A percentile compares a stretch with the other conserved stretches of the same genome.
phyloP scores from a whole-genome alignment of 1,140 invertebrate species.

The Drosophila quadrilineata region DNA sequence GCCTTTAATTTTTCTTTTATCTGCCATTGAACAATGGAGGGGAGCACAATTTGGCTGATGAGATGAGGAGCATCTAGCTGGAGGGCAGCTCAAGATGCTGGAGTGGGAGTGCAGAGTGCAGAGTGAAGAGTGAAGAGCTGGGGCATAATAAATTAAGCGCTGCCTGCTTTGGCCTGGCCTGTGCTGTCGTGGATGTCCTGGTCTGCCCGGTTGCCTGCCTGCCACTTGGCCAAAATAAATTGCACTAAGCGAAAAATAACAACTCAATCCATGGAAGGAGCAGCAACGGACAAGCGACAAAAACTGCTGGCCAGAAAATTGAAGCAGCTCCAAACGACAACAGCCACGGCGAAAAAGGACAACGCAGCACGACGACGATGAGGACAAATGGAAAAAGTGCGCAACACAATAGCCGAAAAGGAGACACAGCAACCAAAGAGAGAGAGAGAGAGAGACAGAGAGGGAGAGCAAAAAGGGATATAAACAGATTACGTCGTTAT shows the following conservation, averaged over 20 bases:
- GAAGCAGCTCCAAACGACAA: slow-evolving; percentile 54
- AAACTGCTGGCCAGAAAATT: slow-evolving; percentile 76
- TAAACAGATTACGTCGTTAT: slow-evolving; percentile 79
- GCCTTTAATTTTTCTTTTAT: slow-evolving; percentile 79
- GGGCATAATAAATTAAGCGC: slow-evolving; percentile 78
- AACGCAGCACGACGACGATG: slow-evolving; percentile 14
- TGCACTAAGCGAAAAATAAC: slow-evolving; percentile 79
- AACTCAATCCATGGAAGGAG: slow-evolving; percentile 65
- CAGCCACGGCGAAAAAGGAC: neutral
- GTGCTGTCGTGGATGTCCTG: slow-evolving; percentile 14
- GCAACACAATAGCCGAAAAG: slow-evolving; percentile 66
- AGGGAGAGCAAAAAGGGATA: slow-evolving; percentile 60
- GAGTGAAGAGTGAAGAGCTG: slow-evolving; percentile 26
- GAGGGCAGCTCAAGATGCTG: neutral
- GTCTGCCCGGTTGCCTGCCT: slow-evolving; percentile 58
- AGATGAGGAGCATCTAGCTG: slow-evolving; percentile 9
- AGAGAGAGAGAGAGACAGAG: too few relatives aligned
- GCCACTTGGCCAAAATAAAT: slow-evolving; percentile 79
- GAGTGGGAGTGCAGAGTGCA: neutral
- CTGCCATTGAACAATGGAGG: slow-evolving; percentile 79
- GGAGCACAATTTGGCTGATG: slow-evolving; percentile 61
- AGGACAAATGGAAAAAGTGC: slow-evolving; percentile 73
- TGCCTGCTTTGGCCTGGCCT: slow-evolving; percentile 41
- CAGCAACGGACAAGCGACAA: slow-evolving; percentile 61
- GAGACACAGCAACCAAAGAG: neutral